A percentile compares a stretch with the other conserved stretches of the same genome.
Conservation (phyloP, 1,140 invertebrate species). For the Stratiolaelaps scimitus region DNA sequence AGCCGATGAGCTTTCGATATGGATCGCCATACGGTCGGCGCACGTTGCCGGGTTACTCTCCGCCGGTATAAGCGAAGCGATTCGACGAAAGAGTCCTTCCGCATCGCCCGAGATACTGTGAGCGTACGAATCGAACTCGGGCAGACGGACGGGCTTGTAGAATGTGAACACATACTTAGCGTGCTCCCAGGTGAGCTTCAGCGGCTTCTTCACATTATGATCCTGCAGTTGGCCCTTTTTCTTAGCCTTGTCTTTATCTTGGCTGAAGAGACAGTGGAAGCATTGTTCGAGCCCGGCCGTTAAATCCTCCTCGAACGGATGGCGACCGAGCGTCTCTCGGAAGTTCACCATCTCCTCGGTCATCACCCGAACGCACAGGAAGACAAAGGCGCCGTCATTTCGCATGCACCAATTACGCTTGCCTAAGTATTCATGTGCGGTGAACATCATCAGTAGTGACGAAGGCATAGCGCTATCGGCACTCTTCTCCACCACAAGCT, state of each 20-base stretch:
- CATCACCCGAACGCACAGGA: slow-evolving; percentile 60
- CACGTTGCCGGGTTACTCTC: slow-evolving; percentile 37
- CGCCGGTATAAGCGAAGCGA: slow-evolving; percentile 56
- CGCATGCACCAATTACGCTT: slow-evolving; percentile 59
- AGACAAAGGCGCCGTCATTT: slow-evolving; percentile 59
- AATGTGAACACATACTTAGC: slow-evolving; percentile 66
- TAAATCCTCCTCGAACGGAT: slow-evolving; percentile 44
- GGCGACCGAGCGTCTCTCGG: slow-evolving; percentile 38
- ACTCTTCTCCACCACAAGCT: slow-evolving; percentile 12
- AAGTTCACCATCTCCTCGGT: slow-evolving; percentile 45
- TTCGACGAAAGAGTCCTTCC: slow-evolving; percentile 60
- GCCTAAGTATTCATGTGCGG: slow-evolving; percentile 70
- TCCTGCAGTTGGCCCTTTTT: slow-evolving; percentile 58
- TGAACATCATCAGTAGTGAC: slow-evolving; percentile 63
- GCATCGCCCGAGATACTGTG: slow-evolving; percentile 59
- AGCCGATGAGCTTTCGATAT: slow-evolving; percentile 38
- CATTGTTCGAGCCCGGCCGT: slow-evolving; percentile 68
- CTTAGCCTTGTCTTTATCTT: slow-evolving; percentile 58
- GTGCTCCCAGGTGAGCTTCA: slow-evolving; percentile 56
- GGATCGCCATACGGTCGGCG: slow-evolving; percentile 37
- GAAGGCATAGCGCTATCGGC: slow-evolving; percentile 44
- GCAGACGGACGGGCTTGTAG: slow-evolving; percentile 61
- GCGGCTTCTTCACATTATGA: slow-evolving; percentile 53
- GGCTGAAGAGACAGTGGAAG: slow-evolving; percentile 72
- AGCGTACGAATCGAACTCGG: slow-evolving; percentile 66